These are phyloP conservation scores for Laticauda laticaudata DNA, from an alignment of 2,113 vertebrate genomes.

Conservation along the genomic window DNA sequence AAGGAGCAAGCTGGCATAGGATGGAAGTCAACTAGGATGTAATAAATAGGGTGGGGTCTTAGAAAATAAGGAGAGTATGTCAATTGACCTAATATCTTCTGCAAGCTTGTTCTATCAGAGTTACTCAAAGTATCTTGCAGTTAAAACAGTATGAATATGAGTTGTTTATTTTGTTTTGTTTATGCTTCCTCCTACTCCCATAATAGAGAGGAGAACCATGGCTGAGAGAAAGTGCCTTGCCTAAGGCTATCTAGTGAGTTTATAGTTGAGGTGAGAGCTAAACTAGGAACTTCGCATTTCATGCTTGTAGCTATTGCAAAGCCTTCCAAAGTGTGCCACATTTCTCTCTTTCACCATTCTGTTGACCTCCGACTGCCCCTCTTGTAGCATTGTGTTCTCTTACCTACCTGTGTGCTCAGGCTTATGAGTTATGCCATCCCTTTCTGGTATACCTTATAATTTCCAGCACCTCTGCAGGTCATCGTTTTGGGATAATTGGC, in stretches of 20 bases:
- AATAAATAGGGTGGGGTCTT: background rate
- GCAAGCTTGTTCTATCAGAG: background rate
- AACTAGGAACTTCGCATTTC: background rate
- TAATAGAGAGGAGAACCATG: background rate
- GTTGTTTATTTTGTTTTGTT: background rate
- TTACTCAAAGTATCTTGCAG: background rate
- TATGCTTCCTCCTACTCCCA: too few relatives aligned
- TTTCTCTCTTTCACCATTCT: background rate
- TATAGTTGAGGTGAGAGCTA: background rate
- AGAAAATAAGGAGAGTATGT: background rate
- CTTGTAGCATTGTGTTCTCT: background rate
- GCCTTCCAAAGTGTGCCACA: background rate
- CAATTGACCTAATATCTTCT: background rate
- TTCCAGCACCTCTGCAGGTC: background rate
- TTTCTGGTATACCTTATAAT: background rate
- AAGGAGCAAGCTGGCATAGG: background rate
- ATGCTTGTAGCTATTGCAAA: too few relatives aligned
- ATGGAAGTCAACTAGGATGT: background rate
- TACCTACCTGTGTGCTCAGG: background rate
- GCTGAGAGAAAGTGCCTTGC: background rate
- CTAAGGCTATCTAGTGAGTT: background rate
- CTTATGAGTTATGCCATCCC: background rate
- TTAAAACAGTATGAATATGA: background rate
- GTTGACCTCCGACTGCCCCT: background rate
- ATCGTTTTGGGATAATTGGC: background rate